These are phyloP conservation scores for Dryomyza anilis DNA, from an alignment of 2,888 invertebrate species.

Conservation along the genomic window DNA sequence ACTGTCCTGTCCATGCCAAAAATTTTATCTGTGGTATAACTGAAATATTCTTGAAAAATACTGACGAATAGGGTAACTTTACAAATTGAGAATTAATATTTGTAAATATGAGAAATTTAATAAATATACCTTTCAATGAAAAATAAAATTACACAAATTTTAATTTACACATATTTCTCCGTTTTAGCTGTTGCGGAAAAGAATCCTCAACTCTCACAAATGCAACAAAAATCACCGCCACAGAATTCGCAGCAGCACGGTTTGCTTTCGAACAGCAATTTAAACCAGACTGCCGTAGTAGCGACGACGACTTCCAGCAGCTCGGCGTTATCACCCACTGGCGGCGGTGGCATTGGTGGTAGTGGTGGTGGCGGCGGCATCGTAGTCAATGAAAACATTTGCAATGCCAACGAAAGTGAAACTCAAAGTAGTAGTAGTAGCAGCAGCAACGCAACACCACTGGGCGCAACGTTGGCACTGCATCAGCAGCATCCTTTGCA, in stretches of 20 bases:
- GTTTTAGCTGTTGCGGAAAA: conserved; percentile 53
- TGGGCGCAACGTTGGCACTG: conserved; percentile 55
- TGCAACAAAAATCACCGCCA: conserved; percentile 53
- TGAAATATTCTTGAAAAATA: too few relatives aligned
- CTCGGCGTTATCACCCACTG: conserved; percentile 47
- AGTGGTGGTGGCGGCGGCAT: conserved; percentile 43
- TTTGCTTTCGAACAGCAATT: conserved; percentile 46
- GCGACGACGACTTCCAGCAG: conserved; percentile 49
- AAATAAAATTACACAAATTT: too few relatives aligned
- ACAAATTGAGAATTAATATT: neutral
- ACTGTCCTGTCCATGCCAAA: too few relatives aligned
- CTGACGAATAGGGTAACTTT: too few relatives aligned
- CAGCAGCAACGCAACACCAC: too few relatives aligned
- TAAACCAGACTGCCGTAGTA: conserved; percentile 52
- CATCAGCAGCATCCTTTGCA: conserved; percentile 55
- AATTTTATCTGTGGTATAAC: too few relatives aligned
- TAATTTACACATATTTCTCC: neutral
- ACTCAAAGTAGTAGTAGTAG: conserved; percentile 35
- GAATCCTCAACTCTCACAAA: conserved; percentile 54
- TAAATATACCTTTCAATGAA: too few relatives aligned
- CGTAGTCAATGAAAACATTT: conserved; percentile 37
- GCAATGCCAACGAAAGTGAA: conserved; percentile 16
- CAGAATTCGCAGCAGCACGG: conserved; percentile 44
- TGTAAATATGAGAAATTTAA: too few relatives aligned
- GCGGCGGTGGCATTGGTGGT: too few relatives aligned